A percentile compares a stretch with the other conserved stretches of the same genome.
Conservation (phyloP, 2,888 invertebrate genomes). For the Eledona agricola region DNA sequence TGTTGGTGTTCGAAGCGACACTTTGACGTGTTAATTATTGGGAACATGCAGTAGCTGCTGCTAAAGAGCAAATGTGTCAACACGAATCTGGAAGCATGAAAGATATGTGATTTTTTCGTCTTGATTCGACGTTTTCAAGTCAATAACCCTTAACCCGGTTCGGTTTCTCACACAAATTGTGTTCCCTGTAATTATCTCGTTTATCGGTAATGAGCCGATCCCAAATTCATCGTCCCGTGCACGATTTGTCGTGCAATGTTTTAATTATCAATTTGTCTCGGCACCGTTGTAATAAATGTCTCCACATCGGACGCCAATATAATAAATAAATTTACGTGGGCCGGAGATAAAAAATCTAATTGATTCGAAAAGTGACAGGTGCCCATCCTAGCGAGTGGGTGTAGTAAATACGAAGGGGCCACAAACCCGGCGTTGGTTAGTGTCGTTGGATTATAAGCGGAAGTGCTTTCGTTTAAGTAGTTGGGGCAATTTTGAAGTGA, state of each 20-base stretch:
- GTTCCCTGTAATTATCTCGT: constrained; percentile 17
- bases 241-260: constrained; percentile 15
- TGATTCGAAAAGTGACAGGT: constrained; percentile 31
- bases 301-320: constrained; percentile 28
- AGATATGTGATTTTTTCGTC: too few relatives aligned
- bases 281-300: constrained; percentile 22
- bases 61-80: constrained; percentile 9
- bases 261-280: constrained; percentile 28
- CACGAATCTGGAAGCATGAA: too few relatives aligned
- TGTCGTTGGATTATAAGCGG: constrained; percentile 7
- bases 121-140: too few relatives aligned
- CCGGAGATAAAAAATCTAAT: constrained; percentile 30
- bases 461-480: constrained; percentile 21
- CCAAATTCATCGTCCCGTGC: too few relatives aligned
- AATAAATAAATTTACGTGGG: constrained; percentile 30
- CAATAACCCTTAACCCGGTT: constrained; percentile 13
- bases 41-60: constrained; percentile 14
- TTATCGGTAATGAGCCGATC: too few relatives aligned
- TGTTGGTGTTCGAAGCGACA: constrained; percentile 20
- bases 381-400: constrained; percentile 29
- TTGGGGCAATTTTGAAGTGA: constrained; percentile 25
- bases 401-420: constrained; percentile 14
- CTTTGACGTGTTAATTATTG: constrained; percentile 30
- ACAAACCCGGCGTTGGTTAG: constrained; percentile 18
- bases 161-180: constrained; percentile 15